Evolutionary conservation across 2,888 invertebrate species (phyloP), one percentile per base, ranked within the genome.

Genomic region (Biston stratarius): DNA sequence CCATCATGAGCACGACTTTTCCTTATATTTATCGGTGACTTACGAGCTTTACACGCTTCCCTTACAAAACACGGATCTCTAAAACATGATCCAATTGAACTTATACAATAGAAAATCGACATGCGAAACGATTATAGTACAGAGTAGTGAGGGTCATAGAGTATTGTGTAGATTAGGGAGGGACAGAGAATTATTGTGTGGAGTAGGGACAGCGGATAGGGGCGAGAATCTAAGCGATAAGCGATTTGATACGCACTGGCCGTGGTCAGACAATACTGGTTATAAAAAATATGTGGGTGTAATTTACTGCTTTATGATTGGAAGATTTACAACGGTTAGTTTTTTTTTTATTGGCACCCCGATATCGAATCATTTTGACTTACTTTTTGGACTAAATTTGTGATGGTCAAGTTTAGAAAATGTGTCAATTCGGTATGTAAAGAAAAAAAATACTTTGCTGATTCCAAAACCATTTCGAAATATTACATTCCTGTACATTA

Each of bases 51-150:
- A 9, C 7, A 11, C 36, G 40, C 42, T 60, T 38, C 33, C 45
- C 0, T 38, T 42, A 34, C 9, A 42, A 47, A 14, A 12, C 58
- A 55, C 49, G 44, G 42, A 64, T 38, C 49, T 45, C 64, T 38
- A 52, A 60, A 75, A 74, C 68, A 68, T 74, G 73, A 75, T 74
- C 75, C 75, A 70, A 74, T 74, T 70, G 71, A 69, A 70, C 67
- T 56, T 60, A 10, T 61, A 75, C 72, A 75, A 75, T 72, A 67
- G 71, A 52, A 65, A 6, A 52, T 62, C 67, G 72, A 70, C 74
- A 71, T 71, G 71, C 71, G 70, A 66, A 67, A 69, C 72, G 71
- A 71, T 74, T 71, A 42, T 42, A 55, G 62, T 49, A 60, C 24
- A 49, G 59, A 49, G 33, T 53, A 53, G 52, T 38, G 52, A 42